phyloP scores from a whole-genome alignment of 2,888 invertebrate species.

The Sesia bembeciformis region DNA sequence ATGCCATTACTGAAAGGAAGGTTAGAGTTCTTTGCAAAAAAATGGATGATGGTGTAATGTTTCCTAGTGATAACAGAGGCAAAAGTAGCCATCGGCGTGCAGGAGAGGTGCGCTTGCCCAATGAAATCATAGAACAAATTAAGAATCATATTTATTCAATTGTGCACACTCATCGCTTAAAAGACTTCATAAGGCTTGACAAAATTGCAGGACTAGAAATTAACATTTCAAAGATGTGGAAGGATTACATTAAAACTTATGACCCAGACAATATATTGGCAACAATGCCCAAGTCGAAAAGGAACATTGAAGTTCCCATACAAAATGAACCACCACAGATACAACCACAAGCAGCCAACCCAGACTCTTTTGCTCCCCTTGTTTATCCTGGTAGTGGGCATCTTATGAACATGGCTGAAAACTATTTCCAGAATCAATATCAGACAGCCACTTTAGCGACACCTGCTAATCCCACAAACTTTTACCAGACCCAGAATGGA shows the following conservation, averaged over 20 bases:
- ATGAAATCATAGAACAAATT: slow-evolving; percentile 64
- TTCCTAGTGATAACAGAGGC: slow-evolving; percentile 72
- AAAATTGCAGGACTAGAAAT: slow-evolving; percentile 73
- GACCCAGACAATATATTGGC: slow-evolving; percentile 68
- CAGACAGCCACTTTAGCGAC: slow-evolving; percentile 47
- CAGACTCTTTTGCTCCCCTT: slow-evolving; percentile 45
- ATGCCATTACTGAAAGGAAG: slow-evolving; percentile 73
- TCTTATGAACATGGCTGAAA: slow-evolving; percentile 64
- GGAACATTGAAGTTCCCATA: slow-evolving; percentile 37
- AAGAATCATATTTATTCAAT: slow-evolving; percentile 71
- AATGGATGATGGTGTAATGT: slow-evolving; percentile 75
- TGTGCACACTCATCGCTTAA: slow-evolving; percentile 65
- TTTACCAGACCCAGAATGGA: slow-evolving; percentile 60
- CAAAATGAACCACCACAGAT: slow-evolving; percentile 25
- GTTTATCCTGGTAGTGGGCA: slow-evolving; percentile 64
- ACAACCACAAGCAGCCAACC: slow-evolving; percentile 21
- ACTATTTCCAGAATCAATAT: slow-evolving; percentile 67
- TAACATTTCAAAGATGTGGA: slow-evolving; percentile 75
- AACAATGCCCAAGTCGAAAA: slow-evolving; percentile 64
- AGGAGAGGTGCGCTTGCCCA: slow-evolving; percentile 65
- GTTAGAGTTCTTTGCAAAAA: slow-evolving; percentile 73
- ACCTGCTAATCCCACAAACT: slow-evolving; percentile 45
- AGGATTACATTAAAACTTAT: slow-evolving; percentile 70
- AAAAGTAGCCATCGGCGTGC: slow-evolving; percentile 69
- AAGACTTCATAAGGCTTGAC: slow-evolving; percentile 68